These are phyloP conservation scores for Pleuronectes platessa DNA, from an alignment of 2,113 vertebrate species.

Conservation along the genomic window DNA sequence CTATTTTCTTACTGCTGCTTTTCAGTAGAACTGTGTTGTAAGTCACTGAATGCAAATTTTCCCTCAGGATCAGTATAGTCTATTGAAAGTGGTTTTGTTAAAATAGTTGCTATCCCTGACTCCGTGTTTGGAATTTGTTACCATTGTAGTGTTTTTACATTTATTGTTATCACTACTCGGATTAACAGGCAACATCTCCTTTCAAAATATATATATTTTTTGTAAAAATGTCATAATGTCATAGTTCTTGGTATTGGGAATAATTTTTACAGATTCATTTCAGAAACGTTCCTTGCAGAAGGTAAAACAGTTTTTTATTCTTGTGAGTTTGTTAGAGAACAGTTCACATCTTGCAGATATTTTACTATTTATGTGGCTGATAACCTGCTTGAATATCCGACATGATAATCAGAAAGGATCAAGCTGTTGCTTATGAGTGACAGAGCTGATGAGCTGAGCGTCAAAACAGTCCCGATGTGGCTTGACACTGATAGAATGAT, in stretches of 20 bases:
- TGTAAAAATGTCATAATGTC: not conserved
- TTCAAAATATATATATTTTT: not conserved
- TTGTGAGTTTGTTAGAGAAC: not conserved
- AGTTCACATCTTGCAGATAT: not conserved
- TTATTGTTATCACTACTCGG: not conserved
- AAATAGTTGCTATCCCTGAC: not conserved
- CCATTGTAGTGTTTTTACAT: not conserved
- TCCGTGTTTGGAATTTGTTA: not conserved
- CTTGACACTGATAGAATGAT: not conserved
- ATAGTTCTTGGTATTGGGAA: not conserved
- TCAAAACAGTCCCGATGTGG: not conserved
- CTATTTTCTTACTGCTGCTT: too few species aligned
- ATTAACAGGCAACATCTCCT: not conserved
- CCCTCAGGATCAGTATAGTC: too few species aligned
- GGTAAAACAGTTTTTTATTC: not conserved
- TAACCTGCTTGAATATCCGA: not conserved
- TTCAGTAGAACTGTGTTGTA: too few species aligned
- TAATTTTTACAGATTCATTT: not conserved
- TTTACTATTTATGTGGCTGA: not conserved
- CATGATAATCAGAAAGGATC: not conserved
- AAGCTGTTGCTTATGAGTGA: not conserved
- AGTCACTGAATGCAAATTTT: too few species aligned
- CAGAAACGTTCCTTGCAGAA: not conserved
- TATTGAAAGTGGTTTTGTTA: too few species aligned
- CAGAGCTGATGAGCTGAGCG: slow-evolving; percentile 1